Conservation (phyloP, 2,113 vertebrate species). For the Prolemur simus region DNA sequence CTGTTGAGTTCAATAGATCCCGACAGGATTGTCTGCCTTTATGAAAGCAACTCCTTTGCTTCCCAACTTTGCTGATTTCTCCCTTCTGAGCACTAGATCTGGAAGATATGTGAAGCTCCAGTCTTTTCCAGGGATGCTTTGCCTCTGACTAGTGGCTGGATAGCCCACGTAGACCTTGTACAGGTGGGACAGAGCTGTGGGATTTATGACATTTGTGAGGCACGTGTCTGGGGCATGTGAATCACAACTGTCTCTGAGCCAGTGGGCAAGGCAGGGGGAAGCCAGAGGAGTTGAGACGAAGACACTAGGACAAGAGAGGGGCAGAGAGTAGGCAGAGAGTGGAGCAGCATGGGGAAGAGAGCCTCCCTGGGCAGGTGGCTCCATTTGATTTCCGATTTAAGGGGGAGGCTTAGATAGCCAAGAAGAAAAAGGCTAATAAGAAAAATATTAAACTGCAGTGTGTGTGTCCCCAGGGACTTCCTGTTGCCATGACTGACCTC, state of each 20-base stretch:
- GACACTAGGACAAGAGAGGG: neutral
- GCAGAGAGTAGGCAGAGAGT: neutral
- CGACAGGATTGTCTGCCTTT: neutral
- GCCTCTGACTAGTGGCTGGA: neutral
- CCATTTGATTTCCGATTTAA: slow-evolving; percentile 85
- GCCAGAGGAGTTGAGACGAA: neutral
- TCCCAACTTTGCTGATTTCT: neutral
- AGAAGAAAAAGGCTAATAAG: slow-evolving; percentile 89
- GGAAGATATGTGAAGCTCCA: neutral
- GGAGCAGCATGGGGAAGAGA: slow-evolving; percentile 6
- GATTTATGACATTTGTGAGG: neutral
- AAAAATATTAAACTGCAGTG: slow-evolving; percentile 89
- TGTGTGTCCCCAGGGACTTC: slow-evolving; percentile 86
- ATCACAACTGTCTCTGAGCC: neutral
- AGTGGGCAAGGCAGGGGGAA: neutral
- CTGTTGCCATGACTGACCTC: slow-evolving; percentile 89
- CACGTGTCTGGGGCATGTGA: neutral
- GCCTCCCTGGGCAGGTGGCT: slow-evolving; percentile 80
- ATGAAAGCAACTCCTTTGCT: slow-evolving; percentile 24
- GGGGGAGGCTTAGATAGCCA: slow-evolving; percentile 87
- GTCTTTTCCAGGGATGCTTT: slow-evolving; percentile 20
- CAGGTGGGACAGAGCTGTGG: neutral
- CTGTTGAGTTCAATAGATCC: neutral
- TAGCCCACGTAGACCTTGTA: neutral
- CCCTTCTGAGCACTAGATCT: neutral